Conservation (phyloP, 2,113 vertebrate species). For the human (Homo sapiens) region DNA sequence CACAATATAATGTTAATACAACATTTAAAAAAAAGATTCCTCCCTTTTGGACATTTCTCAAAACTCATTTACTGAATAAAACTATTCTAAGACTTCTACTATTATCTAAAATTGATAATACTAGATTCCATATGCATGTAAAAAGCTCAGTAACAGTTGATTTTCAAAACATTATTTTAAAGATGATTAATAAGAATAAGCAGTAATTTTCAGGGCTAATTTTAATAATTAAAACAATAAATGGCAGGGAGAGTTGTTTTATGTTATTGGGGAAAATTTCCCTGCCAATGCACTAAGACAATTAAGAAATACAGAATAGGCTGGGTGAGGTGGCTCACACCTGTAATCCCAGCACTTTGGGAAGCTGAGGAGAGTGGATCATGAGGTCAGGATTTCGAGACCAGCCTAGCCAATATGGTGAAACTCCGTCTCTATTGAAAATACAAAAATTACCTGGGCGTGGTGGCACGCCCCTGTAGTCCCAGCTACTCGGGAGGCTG, state of each 20-base stretch:
- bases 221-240: neutral
- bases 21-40: neutral
- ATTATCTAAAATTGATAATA: neutral
- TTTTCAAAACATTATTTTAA: conserved; percentile 15
- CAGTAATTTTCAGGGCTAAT: neutral
- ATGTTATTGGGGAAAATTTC: neutral
- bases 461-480: too few relatives aligned
- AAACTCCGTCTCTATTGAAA: too few relatives aligned
- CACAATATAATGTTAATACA: neutral
- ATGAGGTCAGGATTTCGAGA: too few relatives aligned
- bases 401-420: too few relatives aligned
- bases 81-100: neutral
- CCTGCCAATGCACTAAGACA: neutral
- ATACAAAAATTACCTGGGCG: too few relatives aligned
- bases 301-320: neutral
- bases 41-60: conserved; percentile 1
- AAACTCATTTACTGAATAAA: neutral
- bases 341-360: too few relatives aligned
- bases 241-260: neutral
- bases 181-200: conserved; percentile 15
- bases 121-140: neutral
- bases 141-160: neutral
- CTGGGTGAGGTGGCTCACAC: too few relatives aligned
- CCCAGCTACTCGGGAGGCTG: too few relatives aligned
- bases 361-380: too few relatives aligned